Percentiles rank a stretch among this genome's conserved stretches.
These are phyloP conservation scores for Belonocnema kinseyi DNA, from an alignment of 1,140 invertebrate species.

Conservation along the genomic window DNA sequence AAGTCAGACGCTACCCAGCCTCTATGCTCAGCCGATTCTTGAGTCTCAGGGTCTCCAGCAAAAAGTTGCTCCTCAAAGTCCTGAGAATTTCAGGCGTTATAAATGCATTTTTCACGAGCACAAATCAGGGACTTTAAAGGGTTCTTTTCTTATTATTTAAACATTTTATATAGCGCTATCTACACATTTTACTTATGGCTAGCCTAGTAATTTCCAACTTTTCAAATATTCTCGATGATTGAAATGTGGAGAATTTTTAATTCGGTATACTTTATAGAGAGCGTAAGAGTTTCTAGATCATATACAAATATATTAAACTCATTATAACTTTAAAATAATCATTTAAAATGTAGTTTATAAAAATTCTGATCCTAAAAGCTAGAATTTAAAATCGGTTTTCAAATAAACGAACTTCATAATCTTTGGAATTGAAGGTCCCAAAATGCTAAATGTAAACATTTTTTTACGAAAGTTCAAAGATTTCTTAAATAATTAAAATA, in stretches of 20 bases:
- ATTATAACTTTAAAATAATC: background rate
- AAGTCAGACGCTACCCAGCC: background rate
- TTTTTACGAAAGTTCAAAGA: too few species aligned
- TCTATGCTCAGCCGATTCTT: background rate
- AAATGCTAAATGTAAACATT: too few species aligned
- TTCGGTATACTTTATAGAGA: background rate
- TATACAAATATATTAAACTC: background rate
- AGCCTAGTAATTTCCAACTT: background rate
- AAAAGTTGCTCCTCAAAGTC: background rate
- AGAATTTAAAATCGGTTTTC: too few species aligned
- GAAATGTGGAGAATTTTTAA: background rate
- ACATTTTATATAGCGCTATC: too few species aligned
- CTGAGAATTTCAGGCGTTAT: background rate
- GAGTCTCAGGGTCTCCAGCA: background rate
- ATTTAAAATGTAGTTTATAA: too few species aligned
- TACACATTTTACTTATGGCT: too few species aligned
- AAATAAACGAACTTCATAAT: too few species aligned
- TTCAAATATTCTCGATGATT: conserved; percentile 1
- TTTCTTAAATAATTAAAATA: too few species aligned
- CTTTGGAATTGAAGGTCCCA: too few species aligned
- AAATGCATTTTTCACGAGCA: conserved; percentile 23
- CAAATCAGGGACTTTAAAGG: background rate
- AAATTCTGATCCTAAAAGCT: too few species aligned
- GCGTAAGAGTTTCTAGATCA: background rate
- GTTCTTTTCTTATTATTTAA: too few species aligned